phyloP scores from a whole-genome alignment of 2,113 vertebrate species.

The Chaetops frenatus region DNA sequence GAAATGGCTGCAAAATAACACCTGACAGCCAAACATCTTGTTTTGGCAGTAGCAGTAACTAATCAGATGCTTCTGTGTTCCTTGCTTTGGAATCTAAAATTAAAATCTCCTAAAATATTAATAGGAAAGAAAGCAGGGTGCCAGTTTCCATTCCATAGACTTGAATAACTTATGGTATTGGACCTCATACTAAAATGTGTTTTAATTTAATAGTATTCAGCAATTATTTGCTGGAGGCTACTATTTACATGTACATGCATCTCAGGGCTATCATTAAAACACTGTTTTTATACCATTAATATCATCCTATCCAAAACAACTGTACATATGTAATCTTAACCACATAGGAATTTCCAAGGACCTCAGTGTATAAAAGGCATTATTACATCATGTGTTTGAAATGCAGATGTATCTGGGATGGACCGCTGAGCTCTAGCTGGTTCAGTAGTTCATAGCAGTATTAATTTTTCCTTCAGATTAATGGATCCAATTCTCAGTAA shows the following conservation, averaged over 20 bases:
- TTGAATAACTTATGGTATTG: background rate
- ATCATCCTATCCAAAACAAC: background rate
- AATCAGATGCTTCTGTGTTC: background rate
- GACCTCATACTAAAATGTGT: background rate
- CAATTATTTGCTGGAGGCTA: background rate
- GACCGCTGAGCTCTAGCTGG: background rate
- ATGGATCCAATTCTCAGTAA: background rate
- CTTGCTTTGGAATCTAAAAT: background rate
- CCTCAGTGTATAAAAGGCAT: background rate
- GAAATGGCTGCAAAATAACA: background rate
- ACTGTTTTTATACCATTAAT: background rate
- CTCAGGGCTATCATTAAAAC: background rate
- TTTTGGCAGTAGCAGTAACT: background rate
- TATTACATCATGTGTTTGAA: slow-evolving; percentile 39
- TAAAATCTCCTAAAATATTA: background rate
- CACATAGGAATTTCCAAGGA: background rate
- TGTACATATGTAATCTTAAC: background rate
- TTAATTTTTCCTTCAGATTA: slow-evolving; percentile 9
- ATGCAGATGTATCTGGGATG: background rate
- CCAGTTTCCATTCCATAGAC: background rate
- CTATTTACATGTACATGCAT: background rate
- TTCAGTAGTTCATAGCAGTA: slow-evolving; percentile 9
- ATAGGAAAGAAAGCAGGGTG: background rate
- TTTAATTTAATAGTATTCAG: background rate
- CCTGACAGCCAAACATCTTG: background rate